These are phyloP conservation scores for Spisula solida DNA, from an alignment of 2,888 invertebrate genomes.

Conservation along the genomic window DNA sequence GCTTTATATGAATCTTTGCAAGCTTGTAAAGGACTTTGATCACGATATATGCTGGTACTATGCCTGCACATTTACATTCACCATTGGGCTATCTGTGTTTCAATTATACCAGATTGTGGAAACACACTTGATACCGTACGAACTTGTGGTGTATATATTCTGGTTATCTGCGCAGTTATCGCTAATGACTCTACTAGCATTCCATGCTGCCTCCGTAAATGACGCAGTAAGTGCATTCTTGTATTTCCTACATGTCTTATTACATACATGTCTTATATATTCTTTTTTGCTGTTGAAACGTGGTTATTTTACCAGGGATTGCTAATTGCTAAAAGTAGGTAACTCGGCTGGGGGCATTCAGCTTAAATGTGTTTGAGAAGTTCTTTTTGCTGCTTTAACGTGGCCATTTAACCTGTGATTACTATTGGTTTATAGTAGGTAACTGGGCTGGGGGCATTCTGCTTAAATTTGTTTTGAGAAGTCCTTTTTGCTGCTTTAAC, in stretches of 20 bases:
- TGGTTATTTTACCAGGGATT: too few relatives aligned
- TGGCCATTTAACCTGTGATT: too few relatives aligned
- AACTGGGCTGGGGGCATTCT: too few relatives aligned
- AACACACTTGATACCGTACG: background rate
- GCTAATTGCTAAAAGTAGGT: too few relatives aligned
- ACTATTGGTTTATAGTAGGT: too few relatives aligned
- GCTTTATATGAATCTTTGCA: conserved; percentile 51
- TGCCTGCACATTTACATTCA: conserved; percentile 26
- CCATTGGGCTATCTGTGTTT: conserved; percentile 22
- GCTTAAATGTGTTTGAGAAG: too few relatives aligned
- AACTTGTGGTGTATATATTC: conserved; percentile 35
- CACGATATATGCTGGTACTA: conserved; percentile 48
- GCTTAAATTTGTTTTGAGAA: too few relatives aligned
- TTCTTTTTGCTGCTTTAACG: too few relatives aligned
- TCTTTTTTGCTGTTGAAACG: too few relatives aligned
- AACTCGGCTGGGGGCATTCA: too few relatives aligned
- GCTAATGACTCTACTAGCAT: background rate
- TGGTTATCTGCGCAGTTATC: conserved; percentile 30
- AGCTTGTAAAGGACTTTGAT: conserved; percentile 48
- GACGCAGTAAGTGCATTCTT: conserved; percentile 22
- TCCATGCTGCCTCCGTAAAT: conserved; percentile 34
- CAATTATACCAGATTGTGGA: conserved; percentile 42
- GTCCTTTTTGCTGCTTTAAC: too few relatives aligned
- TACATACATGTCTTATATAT: too few relatives aligned
- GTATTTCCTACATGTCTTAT: background rate